These are phyloP conservation scores for Drosophila paranaensis DNA, from an alignment of 2,888 invertebrate species.

Conservation along the genomic window DNA sequence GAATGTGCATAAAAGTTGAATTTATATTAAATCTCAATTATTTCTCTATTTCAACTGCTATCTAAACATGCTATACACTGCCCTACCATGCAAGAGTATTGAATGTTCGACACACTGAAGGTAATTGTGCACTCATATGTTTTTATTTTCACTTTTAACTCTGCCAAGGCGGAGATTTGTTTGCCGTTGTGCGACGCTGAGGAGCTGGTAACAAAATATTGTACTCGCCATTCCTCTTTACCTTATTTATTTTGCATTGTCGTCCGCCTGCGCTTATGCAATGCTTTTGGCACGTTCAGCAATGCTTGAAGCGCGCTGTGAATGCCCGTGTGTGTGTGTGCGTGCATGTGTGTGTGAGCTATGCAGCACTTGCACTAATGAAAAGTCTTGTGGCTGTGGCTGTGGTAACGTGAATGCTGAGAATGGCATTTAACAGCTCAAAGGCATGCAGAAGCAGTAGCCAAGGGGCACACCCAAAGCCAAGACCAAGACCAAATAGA, in stretches of 20 bases:
- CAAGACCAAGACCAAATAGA: constrained; percentile 6
- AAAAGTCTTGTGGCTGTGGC: constrained; percentile 62
- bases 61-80: too few relatives aligned
- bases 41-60: too few relatives aligned
- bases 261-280: constrained; percentile 74
- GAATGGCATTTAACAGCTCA: constrained; percentile 28
- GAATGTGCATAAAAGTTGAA: too few relatives aligned
- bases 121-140: not conserved
- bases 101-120: not conserved
- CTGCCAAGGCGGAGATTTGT: constrained; percentile 62
- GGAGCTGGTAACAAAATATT: constrained; percentile 53
- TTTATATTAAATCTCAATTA: too few relatives aligned
- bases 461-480: constrained; percentile 3
- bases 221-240: constrained; percentile 39
- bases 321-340: constrained; percentile 24
- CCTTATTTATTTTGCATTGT: constrained; percentile 67
- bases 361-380: constrained; percentile 75
- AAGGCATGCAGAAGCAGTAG: constrained; percentile 7
- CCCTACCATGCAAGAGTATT: constrained; percentile 4
- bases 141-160: constrained; percentile 3
- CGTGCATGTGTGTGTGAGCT: constrained; percentile 20
- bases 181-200: constrained; percentile 43
- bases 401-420: constrained; percentile 6
- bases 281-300: constrained; percentile 71
- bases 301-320: constrained; percentile 55